These are phyloP conservation scores for Cerceris rybyensis DNA, from an alignment of 2,888 invertebrate genomes.

Conservation along the genomic window DNA sequence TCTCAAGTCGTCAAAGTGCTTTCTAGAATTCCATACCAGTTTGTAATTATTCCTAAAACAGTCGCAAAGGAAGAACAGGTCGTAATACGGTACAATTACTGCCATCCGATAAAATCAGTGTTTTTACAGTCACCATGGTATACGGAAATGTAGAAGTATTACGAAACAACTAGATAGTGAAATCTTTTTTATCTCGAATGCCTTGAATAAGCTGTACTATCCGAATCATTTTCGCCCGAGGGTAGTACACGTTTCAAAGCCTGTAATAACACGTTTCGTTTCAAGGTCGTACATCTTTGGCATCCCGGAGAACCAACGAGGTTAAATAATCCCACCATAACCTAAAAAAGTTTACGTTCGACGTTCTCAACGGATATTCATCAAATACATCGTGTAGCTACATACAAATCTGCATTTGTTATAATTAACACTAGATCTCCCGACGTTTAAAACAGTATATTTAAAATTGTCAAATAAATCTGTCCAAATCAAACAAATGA, in stretches of 20 bases:
- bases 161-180: conserved; percentile 45
- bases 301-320: conserved; percentile 26
- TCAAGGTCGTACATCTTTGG: conserved; percentile 50
- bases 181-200: conserved; percentile 38
- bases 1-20: too few species aligned
- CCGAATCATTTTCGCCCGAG: conserved; percentile 47
- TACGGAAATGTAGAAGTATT: conserved; percentile 12
- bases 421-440: too few species aligned
- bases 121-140: conserved; percentile 9
- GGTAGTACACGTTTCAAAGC: conserved; percentile 54
- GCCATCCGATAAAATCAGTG: not conserved
- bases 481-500: too few species aligned
- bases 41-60: too few species aligned
- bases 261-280: conserved; percentile 56
- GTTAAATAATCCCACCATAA: conserved; percentile 25
- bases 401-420: not conserved
- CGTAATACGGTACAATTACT: too few species aligned
- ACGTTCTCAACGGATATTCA: not conserved
- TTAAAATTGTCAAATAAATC: too few species aligned
- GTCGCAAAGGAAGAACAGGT: too few species aligned
- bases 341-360: conserved; percentile 32
- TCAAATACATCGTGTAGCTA: not conserved
- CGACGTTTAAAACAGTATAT: too few species aligned
- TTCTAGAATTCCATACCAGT: too few species aligned
- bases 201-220: conserved; percentile 37